Conservation (phyloP, 2,113 vertebrate genomes). For the Lophius piscatorius region DNA sequence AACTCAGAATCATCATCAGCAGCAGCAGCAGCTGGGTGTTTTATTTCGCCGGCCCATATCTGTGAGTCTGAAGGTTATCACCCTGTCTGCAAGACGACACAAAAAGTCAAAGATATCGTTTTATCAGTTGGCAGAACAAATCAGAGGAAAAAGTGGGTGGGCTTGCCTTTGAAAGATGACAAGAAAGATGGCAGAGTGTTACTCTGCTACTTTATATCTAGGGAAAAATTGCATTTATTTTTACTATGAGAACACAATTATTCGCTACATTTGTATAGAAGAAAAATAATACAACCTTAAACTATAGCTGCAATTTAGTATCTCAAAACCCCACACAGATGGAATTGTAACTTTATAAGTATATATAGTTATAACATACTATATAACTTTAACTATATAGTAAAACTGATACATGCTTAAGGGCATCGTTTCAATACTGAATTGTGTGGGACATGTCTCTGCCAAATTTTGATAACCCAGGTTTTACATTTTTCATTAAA, state of each 20-base stretch:
- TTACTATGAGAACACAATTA: too few relatives aligned
- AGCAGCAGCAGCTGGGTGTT: not conserved
- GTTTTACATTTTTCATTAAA: not conserved
- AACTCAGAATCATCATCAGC: slow-evolving; percentile 2
- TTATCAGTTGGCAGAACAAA: not conserved
- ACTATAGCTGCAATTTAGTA: too few relatives aligned
- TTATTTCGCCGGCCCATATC: not conserved
- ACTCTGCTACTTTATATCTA: too few relatives aligned
- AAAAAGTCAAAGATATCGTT: not conserved
- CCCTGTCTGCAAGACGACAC: not conserved
- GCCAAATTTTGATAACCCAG: not conserved
- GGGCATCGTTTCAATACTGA: not conserved
- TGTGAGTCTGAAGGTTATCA: not conserved
- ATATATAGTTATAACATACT: too few relatives aligned
- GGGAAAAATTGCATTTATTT: too few relatives aligned
- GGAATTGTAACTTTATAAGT: not conserved
- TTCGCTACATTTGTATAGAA: too few relatives aligned
- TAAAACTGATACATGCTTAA: too few relatives aligned
- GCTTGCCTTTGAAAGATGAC: not conserved
- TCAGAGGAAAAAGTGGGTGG: not conserved
- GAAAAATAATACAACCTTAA: too few relatives aligned
- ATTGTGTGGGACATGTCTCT: not conserved
- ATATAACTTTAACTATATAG: too few relatives aligned
- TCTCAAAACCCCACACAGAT: not conserved
- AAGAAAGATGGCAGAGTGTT: not conserved